A percentile compares a stretch with the other conserved stretches of the same genome.
Evolutionary conservation across 1,140 invertebrate genomes (phyloP).

Genomic region (Bombus cullumanus): DNA sequence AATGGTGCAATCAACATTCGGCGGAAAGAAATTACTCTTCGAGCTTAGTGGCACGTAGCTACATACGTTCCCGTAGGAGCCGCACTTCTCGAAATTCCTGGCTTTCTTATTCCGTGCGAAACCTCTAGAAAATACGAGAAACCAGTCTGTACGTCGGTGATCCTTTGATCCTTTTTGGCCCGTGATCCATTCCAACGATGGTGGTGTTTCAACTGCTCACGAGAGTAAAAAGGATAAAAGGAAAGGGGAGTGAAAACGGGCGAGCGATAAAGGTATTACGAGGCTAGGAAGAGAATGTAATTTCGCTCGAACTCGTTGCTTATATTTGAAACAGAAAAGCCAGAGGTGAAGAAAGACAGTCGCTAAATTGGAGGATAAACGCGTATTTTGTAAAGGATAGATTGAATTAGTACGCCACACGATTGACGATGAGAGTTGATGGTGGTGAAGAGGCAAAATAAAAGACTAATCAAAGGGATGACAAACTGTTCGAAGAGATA

Average conservation of each 20-base stretch:
- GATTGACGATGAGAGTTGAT: neutral
- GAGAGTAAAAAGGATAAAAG: neutral
- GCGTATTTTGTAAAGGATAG: conserved; percentile 16
- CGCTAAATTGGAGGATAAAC: conserved; percentile 11
- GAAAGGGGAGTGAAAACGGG: neutral
- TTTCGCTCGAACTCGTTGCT: conserved; percentile 32
- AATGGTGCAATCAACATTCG: conserved; percentile 27
- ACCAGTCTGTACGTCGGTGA: neutral
- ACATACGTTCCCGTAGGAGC: neutral
- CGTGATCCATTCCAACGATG: neutral
- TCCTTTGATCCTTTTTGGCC: neutral
- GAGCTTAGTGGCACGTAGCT: neutral
- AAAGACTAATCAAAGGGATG: neutral
- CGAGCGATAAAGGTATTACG: conserved; percentile 23
- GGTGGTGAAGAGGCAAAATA: too few relatives aligned
- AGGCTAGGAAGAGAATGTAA: conserved; percentile 22
- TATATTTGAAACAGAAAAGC: neutral
- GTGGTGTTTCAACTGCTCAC: conserved; percentile 1
- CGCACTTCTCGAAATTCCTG: neutral
- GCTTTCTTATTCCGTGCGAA: conserved; percentile 35
- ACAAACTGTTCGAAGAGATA: neutral
- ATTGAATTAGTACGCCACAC: neutral
- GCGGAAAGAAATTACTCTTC: conserved; percentile 32
- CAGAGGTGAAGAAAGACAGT: neutral
- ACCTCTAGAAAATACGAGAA: neutral